Conservation (phyloP, 2,888 invertebrate species). For the Pammene aurita region DNA sequence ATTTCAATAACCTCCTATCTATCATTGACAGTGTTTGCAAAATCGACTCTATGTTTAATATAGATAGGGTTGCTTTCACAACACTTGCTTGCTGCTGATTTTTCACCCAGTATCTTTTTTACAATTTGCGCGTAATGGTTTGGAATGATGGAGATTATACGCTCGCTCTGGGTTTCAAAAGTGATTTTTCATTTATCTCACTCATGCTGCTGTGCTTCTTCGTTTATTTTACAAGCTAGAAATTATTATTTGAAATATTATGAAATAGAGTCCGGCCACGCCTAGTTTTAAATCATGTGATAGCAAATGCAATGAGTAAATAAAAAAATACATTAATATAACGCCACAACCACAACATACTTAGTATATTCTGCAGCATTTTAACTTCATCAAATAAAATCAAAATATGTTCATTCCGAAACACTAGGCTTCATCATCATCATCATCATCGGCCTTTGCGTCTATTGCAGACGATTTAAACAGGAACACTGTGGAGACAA, state of each 20-base stretch:
- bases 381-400: too few species aligned
- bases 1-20: background rate
- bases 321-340: too few species aligned
- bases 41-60: background rate
- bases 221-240: constrained; percentile 7
- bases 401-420: too few species aligned
- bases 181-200: constrained; percentile 41
- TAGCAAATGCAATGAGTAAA: too few species aligned
- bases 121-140: constrained; percentile 59
- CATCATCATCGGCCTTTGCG: too few species aligned
- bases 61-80: background rate
- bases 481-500: too few species aligned
- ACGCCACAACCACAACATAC: too few species aligned
- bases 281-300: too few species aligned
- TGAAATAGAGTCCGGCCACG: background rate
- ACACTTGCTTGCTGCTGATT: constrained; percentile 41
- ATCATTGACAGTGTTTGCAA: background rate
- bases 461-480: too few species aligned
- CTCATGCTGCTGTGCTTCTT: constrained; percentile 10
- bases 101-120: constrained; percentile 49
- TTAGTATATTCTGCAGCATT: too few species aligned
- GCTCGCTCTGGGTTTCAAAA: constrained; percentile 42
- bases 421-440: too few species aligned
- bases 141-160: constrained; percentile 56
- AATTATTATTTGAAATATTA: background rate